Evolutionary conservation across 1,140 invertebrate genomes (phyloP).

Genomic region (Drosophila busckii): DNA sequence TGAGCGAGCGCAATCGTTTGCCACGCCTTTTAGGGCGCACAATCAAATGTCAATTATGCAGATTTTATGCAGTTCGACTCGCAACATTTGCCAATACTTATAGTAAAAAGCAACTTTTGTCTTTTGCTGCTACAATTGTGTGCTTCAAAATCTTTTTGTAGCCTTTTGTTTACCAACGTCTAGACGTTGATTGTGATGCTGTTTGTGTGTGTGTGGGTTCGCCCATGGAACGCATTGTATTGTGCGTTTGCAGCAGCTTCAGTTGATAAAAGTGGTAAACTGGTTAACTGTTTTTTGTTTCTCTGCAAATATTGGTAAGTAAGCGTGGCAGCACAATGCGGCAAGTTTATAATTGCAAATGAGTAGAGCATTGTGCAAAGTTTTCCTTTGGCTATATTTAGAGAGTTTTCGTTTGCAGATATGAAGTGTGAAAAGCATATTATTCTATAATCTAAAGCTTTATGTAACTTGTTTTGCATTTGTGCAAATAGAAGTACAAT

Average conservation of each 20-base stretch:
- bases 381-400: slow-evolving; percentile 28
- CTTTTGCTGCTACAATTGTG: slow-evolving; percentile 23
- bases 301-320: slow-evolving; percentile 9
- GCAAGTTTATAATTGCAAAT: slow-evolving; percentile 31
- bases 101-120: slow-evolving; percentile 33
- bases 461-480: too few species aligned
- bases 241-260: neutral
- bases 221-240: slow-evolving; percentile 25
- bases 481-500: too few species aligned
- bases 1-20: slow-evolving; percentile 21
- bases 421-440: slow-evolving; percentile 12
- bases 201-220: slow-evolving; percentile 26
- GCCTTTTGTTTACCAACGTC: slow-evolving; percentile 67
- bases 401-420: slow-evolving; percentile 13
- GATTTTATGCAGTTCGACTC: slow-evolving; percentile 49
- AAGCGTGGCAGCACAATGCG: slow-evolving; percentile 26
- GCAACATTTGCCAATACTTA: slow-evolving; percentile 24
- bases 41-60: slow-evolving; percentile 61
- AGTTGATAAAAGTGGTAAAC: slow-evolving; percentile 26
- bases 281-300: slow-evolving; percentile 23
- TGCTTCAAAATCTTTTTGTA: slow-evolving; percentile 54
- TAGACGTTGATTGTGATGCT: slow-evolving; percentile 65
- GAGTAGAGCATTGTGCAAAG: slow-evolving; percentile 7
- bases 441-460: too few species aligned
- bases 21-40: slow-evolving; percentile 33